Evolutionary conservation across 2,113 vertebrate genomes (phyloP), one percentile per base, ranked within the genome.

Genomic region (Astatotilapia flaviijosephi): DNA sequence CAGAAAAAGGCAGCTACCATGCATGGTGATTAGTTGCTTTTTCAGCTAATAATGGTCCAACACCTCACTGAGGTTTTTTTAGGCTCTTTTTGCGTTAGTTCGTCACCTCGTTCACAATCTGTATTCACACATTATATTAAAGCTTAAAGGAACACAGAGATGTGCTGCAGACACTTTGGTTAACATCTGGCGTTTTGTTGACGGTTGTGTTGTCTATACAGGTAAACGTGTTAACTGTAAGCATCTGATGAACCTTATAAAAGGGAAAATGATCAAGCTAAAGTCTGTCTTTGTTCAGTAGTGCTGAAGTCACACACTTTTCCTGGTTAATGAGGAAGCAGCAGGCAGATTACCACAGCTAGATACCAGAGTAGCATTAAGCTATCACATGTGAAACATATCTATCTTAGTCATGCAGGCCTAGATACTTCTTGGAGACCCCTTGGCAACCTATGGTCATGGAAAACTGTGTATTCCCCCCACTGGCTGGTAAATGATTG

Each of bases 1-100:
- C 42, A 49, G 9, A 77, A 47, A 73, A 47, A 31, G 6, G 23
- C 23, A 7, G 26, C 23, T 31, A 31, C 70, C 0, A 31, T 0
- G 70, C 26, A 12, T 77, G 42, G 15, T 49, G 40, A 49, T 31
- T 28, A 77, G 2, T 31, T 77, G 40, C 23, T 31, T 77, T 77
- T 77, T 28, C 15, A 12, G 70, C 0, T 49, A 19, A 77, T 77
- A 77, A 19, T 49, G 23, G 70, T 12, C 70, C 42, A 49, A 49
- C 9, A 19, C 42, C 70, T 47, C 14, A 77, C 42, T 77, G 42
- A 77, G 15, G 12, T 68, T 21, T 21, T 42, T 28, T 77, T 12
- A 31, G 42, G 14, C 17, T 77, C 9, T 49, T 77, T 77, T 49
- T 75, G 5, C 0, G 17, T 31, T 49, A 75, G 68, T 28, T 75